phyloP scores from a whole-genome alignment of 2,113 vertebrate species.

The Desmodus rotundus region DNA sequence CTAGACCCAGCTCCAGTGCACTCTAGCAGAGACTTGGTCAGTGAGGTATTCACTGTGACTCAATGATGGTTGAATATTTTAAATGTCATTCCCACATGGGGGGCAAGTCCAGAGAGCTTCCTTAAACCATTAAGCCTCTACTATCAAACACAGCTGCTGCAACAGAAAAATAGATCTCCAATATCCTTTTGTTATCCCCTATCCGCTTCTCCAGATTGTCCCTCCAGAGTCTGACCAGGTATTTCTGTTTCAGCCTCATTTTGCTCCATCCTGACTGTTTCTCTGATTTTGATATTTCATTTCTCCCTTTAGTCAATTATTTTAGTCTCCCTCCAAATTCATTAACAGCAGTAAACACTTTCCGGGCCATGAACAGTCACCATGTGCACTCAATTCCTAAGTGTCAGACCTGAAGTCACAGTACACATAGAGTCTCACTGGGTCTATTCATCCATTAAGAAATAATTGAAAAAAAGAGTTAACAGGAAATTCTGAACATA shows the following conservation, averaged over 20 bases:
- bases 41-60: neutral
- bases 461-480: conserved; percentile 4
- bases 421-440: neutral
- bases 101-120: neutral
- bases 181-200: neutral
- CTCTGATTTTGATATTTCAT: conserved; percentile 11
- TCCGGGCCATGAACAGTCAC: neutral
- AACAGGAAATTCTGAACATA: conserved; percentile 9
- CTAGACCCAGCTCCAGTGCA: neutral
- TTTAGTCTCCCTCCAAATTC: neutral
- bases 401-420: neutral
- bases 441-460: neutral
- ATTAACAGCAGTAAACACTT: neutral
- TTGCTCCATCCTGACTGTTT: neutral
- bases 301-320: neutral
- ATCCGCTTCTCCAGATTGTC: neutral
- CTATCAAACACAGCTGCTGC: neutral
- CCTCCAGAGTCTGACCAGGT: neutral
- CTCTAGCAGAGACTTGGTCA: neutral
- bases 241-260: neutral
- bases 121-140: neutral
- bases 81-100: neutral
- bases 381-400: neutral
- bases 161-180: neutral
- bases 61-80: neutral